These are phyloP conservation scores for Meteorus cinctellus DNA, from an alignment of 2,888 invertebrate genomes.

Conservation along the genomic window DNA sequence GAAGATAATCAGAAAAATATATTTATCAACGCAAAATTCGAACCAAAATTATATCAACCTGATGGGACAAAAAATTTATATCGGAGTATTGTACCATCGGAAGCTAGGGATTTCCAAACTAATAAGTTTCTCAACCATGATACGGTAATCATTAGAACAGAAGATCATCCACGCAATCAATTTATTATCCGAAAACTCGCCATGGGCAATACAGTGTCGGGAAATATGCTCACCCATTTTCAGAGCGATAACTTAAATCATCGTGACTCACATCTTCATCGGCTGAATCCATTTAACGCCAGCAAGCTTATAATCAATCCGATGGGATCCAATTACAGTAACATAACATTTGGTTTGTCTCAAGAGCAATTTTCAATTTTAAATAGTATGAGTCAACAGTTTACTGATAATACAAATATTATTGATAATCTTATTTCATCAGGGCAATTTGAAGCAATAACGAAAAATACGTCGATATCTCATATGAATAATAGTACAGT, in stretches of 20 bases:
- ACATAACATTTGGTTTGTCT: background rate
- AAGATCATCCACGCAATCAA: no score
- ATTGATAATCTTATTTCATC: background rate
- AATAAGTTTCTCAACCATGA: background rate
- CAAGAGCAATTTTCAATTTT: background rate
- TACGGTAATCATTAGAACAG: background rate
- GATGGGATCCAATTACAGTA: background rate
- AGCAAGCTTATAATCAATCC: slow-evolving; percentile 2
- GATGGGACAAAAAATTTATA: slow-evolving; percentile 18
- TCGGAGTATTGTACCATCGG: background rate
- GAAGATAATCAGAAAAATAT: slow-evolving; percentile 18
- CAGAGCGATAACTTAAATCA: slow-evolving; percentile 19
- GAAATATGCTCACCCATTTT: slow-evolving; percentile 10
- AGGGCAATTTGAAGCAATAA: background rate
- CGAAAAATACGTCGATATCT: background rate
- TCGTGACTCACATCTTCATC: slow-evolving; percentile 16
- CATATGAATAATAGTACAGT: slow-evolving; percentile 1
- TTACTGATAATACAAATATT: background rate
- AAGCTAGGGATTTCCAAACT: background rate
- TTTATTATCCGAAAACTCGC: slow-evolving; percentile 18
- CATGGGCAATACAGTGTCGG: background rate
- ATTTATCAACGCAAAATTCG: slow-evolving; percentile 4
- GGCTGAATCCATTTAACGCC: background rate
- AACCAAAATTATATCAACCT: slow-evolving; percentile 6
- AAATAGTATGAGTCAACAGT: background rate